Conservation (phyloP, 2,888 invertebrate genomes). For the Micoletzkya japonica region DNA sequence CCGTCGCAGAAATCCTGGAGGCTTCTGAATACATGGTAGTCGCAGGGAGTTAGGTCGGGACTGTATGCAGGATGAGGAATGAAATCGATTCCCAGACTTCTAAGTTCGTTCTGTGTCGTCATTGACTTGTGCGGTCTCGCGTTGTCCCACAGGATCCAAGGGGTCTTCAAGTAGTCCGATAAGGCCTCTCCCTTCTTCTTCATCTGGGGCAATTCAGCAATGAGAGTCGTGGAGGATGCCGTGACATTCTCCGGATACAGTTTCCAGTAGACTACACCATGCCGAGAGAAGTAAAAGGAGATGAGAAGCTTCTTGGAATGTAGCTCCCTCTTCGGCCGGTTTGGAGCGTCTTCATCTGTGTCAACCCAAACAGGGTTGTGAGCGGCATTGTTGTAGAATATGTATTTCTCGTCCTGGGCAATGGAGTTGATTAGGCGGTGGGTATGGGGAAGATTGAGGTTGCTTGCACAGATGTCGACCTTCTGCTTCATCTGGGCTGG, state of each 20-base stretch:
- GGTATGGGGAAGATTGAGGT: not conserved
- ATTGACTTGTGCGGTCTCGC: not conserved
- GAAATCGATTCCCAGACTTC: not conserved
- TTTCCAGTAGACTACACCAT: not conserved
- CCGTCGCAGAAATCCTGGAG: not conserved
- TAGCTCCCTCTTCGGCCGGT: not conserved
- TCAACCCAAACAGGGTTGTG: not conserved
- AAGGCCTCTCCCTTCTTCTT: not conserved
- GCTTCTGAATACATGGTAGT: not conserved
- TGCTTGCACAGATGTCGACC: not conserved
- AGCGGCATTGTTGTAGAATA: not conserved
- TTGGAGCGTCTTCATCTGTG: not conserved
- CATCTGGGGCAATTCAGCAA: not conserved
- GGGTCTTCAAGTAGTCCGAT: not conserved
- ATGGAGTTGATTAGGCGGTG: not conserved
- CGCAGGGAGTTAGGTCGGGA: conserved; percentile 7
- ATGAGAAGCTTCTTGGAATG: not conserved
- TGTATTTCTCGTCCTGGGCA: not conserved
- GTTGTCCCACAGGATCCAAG: not conserved
- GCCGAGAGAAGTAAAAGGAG: not conserved
- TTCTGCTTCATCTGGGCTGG: not conserved
- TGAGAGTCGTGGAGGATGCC: not conserved
- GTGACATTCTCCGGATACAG: not conserved
- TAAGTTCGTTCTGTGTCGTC: not conserved
- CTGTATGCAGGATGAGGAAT: not conserved